Conservation (phyloP, 2,797 vertebrate species). For the Chelonia mydas region DNA sequence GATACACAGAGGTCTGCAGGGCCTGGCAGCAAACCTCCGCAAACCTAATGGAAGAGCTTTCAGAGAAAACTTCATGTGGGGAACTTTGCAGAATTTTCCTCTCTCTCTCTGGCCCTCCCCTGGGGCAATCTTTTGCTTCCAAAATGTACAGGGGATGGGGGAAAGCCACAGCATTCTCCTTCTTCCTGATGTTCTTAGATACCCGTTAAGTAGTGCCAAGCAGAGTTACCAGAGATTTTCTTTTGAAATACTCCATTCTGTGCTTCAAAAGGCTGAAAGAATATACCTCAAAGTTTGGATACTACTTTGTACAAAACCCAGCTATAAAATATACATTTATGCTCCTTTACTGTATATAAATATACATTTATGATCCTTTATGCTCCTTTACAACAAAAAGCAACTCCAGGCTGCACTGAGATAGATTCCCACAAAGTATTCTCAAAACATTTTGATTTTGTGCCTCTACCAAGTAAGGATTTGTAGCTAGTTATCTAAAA, state of each 20-base stretch:
- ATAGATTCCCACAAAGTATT: not conserved
- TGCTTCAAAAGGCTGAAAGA: constrained; percentile 70
- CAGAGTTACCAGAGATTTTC: constrained; percentile 39
- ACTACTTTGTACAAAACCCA: constrained; percentile 63
- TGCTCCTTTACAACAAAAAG: not conserved
- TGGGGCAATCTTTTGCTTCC: constrained; percentile 42
- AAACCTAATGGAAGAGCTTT: not conserved
- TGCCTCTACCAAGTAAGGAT: not conserved
- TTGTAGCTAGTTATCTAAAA: constrained; percentile 15
- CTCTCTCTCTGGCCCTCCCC: not conserved
- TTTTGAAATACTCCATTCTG: constrained; percentile 63
- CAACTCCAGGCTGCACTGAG: not conserved
- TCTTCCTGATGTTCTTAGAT: constrained; percentile 35
- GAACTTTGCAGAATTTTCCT: not conserved
- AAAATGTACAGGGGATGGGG: constrained; percentile 39
- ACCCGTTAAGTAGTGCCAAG: constrained; percentile 48
- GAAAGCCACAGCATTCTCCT: not conserved
- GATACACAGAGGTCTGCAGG: not conserved
- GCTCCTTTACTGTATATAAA: constrained; percentile 32
- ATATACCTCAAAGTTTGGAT: constrained; percentile 64
- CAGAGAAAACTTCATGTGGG: constrained; percentile 13
- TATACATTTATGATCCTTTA: constrained; percentile 41
- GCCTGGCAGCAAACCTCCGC: not conserved
- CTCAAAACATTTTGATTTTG: constrained; percentile 23
- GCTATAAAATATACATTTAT: constrained; percentile 52